Conservation (phyloP, 2,888 invertebrate genomes). For the Drosophila rellima region DNA sequence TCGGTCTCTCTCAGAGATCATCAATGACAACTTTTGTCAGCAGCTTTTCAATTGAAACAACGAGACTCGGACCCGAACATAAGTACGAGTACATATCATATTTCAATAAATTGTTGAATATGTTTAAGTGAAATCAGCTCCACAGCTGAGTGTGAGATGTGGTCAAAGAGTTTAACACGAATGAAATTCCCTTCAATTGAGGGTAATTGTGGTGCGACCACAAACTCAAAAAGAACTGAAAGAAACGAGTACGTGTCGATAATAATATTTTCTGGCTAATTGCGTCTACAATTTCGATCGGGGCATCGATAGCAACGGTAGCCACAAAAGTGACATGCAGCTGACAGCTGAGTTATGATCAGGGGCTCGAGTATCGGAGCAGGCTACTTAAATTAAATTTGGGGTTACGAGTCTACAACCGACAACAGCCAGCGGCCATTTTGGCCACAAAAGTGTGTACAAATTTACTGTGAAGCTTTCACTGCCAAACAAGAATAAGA, state of each 20-base stretch:
- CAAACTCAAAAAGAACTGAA: slow-evolving; percentile 34
- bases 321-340: slow-evolving; percentile 83
- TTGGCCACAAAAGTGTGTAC: slow-evolving; percentile 67
- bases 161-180: slow-evolving; percentile 81
- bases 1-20: slow-evolving; percentile 41
- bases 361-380: slow-evolving; percentile 40
- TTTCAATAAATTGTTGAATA: slow-evolving; percentile 18
- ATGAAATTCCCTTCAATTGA: slow-evolving; percentile 76
- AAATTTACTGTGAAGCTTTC: slow-evolving; percentile 78
- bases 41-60: slow-evolving; percentile 71
- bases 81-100: not conserved
- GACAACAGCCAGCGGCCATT: slow-evolving; percentile 68
- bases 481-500: slow-evolving; percentile 35
- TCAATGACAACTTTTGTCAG: slow-evolving; percentile 81
- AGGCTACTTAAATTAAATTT: slow-evolving; percentile 60
- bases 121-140: slow-evolving; percentile 62
- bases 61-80: slow-evolving; percentile 15
- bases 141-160: slow-evolving; percentile 60
- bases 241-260: slow-evolving; percentile 75
- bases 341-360: slow-evolving; percentile 82
- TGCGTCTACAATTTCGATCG: slow-evolving; percentile 76
- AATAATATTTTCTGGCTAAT: slow-evolving; percentile 80
- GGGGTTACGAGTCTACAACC: slow-evolving; percentile 38
- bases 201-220: slow-evolving; percentile 74
- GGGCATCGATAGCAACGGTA: slow-evolving; percentile 72